phyloP scores from a whole-genome alignment of 2,888 invertebrate species.

The Gari tellinella region DNA sequence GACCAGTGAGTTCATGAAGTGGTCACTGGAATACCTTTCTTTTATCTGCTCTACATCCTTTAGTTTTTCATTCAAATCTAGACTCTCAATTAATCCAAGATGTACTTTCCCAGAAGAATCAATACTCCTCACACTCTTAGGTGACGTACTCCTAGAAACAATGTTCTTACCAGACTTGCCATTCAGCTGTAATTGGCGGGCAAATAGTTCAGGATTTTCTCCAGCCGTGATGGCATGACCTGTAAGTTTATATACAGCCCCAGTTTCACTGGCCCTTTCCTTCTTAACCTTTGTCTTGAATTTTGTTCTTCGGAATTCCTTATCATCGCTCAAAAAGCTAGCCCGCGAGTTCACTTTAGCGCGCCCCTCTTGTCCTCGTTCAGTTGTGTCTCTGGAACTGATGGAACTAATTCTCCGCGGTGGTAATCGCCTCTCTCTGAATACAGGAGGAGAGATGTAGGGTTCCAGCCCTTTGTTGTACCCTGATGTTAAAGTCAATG shows the following conservation, averaged over 20 bases:
- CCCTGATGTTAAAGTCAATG: conserved; percentile 38
- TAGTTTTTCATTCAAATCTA: conserved; percentile 55
- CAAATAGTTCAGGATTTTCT: conserved; percentile 59
- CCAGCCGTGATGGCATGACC: conserved; percentile 49
- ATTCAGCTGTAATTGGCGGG: conserved; percentile 45
- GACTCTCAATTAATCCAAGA: conserved; percentile 52
- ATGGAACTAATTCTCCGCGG: conserved; percentile 54
- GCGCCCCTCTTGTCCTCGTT: conserved; percentile 1
- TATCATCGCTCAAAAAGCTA: conserved; percentile 44
- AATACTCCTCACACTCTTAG: conserved; percentile 48
- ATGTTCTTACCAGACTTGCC: conserved; percentile 15
- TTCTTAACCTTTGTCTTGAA: background rate
- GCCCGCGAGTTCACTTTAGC: conserved; percentile 20
- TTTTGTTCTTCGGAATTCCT: conserved; percentile 25
- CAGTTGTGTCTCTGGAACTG: conserved; percentile 30
- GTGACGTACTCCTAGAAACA: conserved; percentile 44
- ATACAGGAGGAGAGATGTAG: conserved; percentile 28
- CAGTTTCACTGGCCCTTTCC: conserved; percentile 42
- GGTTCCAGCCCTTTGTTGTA: conserved; percentile 49
- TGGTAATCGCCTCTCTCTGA: conserved; percentile 32
- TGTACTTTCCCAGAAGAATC: conserved; percentile 58
- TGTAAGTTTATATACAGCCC: conserved; percentile 31
- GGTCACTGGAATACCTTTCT: conserved; percentile 54
- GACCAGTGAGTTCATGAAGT: conserved; percentile 48
- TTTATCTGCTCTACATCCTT: conserved; percentile 57